phyloP scores from a whole-genome alignment of 2,113 vertebrate genomes.

The Gasterosteus aculeatus region DNA sequence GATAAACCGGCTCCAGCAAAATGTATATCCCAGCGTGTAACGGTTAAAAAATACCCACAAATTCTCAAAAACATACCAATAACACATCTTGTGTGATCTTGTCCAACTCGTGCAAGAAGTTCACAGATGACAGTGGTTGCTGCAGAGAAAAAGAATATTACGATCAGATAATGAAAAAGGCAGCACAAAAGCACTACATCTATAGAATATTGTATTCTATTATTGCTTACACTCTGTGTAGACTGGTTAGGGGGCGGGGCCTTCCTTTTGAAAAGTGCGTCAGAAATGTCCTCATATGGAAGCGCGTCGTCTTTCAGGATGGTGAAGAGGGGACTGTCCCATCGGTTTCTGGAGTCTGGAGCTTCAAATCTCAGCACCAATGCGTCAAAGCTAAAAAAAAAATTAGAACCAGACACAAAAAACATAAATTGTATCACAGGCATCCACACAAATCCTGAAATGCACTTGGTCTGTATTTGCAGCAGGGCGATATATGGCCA shows the following conservation, averaged over 20 bases:
- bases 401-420: not conserved
- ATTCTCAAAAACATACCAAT: constrained; percentile 65
- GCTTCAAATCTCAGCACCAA: constrained; percentile 87
- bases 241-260: constrained; percentile 90
- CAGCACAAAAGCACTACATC: not conserved
- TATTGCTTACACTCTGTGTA: constrained; percentile 84
- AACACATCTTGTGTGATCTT: constrained; percentile 90
- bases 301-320: constrained; percentile 84
- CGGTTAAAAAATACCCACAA: too few species aligned
- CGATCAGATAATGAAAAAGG: not conserved
- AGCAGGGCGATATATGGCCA: not conserved
- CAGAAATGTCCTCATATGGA: constrained; percentile 85
- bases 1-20: too few species aligned
- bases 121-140: constrained; percentile 90
- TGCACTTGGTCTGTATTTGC: not conserved
- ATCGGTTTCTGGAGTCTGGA: constrained; percentile 91
- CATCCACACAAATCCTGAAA: not conserved
- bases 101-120: constrained; percentile 92
- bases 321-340: constrained; percentile 93
- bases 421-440: not conserved
- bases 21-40: too few species aligned
- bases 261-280: constrained; percentile 89
- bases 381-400: constrained; percentile 76
- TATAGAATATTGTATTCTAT: not conserved
- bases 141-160: constrained; percentile 44